Percentiles rank a stretch among this genome's conserved stretches.
Conservation (phyloP, 2,113 vertebrate genomes). For the Sander vitreus region DNA sequence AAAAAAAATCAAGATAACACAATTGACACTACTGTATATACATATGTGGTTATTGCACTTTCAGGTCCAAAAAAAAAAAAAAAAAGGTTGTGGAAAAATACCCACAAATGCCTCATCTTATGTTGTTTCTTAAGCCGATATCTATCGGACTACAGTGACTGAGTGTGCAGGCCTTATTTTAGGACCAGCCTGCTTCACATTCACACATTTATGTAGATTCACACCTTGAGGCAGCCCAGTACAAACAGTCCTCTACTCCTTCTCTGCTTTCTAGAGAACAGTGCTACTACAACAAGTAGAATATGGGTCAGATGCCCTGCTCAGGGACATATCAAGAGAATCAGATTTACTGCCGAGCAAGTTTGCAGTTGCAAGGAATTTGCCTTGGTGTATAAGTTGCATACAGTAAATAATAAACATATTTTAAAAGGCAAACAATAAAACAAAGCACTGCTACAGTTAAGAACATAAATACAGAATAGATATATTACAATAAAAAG, state of each 20-base stretch:
- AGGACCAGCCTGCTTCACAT: conserved; percentile 43
- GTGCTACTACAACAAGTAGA: background rate
- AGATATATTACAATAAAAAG: too few species aligned
- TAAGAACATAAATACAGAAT: too few species aligned
- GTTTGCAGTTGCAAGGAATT: too few species aligned
- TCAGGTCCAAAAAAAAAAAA: too few species aligned
- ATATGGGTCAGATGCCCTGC: background rate
- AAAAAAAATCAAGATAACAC: too few species aligned
- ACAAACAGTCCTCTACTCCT: conserved; percentile 58
- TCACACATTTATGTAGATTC: conserved; percentile 65
- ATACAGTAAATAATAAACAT: too few species aligned
- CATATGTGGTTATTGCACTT: too few species aligned
- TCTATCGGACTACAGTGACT: conserved; percentile 26
- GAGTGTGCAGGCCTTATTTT: conserved; percentile 33
- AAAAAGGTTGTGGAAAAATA: background rate
- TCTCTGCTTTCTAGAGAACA: conserved; percentile 16
- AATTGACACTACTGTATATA: too few species aligned
- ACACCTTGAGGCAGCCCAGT: conserved; percentile 49
- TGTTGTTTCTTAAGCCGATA: conserved; percentile 3
- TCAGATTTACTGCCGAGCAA: too few species aligned
- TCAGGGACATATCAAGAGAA: conserved; percentile 1
- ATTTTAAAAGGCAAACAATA: too few species aligned
- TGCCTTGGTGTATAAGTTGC: too few species aligned
- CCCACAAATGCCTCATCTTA: background rate
- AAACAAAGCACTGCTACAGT: too few species aligned